Evolutionary conservation across 2,888 invertebrate genomes (phyloP), one percentile per base, ranked within the genome.

Genomic region (Salticus scenicus): DNA sequence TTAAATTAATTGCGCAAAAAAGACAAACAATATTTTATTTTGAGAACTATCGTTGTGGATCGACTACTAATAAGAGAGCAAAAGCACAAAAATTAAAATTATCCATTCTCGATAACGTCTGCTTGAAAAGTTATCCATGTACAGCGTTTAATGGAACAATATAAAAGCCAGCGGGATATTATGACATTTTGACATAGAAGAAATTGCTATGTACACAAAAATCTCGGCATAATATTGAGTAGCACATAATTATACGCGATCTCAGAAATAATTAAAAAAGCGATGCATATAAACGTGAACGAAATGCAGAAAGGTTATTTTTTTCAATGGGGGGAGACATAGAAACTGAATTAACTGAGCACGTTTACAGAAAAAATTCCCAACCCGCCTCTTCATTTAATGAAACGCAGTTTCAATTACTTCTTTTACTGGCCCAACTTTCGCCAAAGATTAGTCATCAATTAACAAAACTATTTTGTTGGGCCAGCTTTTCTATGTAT

Each of bases 401-500:
- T 84, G 83, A 84, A 84, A 84, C 83, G 77, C 83, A 71, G 85
- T 85, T 85, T 85, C 85, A 85, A 85, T 85, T 85, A 85, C 85
- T 85, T 85, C 87, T 79, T 87, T 82, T 87, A 82, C 72, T 67
- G 71, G 71, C 73, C 74, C 80, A 78, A 87, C 87, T 79, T 87
- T 81, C 83, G 76, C 80, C 78, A 66, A 82, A 87, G 82, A 83
- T 83, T 82, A 81, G 77, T 87, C 82, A 82, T 79, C 82, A 83
- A 87, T 79, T 87, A 87, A 87, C 82, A 82, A 83, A 82, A 83
- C 82, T 87, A 87, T 87, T 84, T 83, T 70, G 82, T 76, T 67
- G 78, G 87, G 81, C 83, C 87, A 87, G 82, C 83, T 86, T 86
- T 86, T 86, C 86, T 76, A 80, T 86, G 79, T 85, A 85, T 74